Conservation (phyloP, 1,140 invertebrate species). For the Lysiphlebus fabarum region DNA sequence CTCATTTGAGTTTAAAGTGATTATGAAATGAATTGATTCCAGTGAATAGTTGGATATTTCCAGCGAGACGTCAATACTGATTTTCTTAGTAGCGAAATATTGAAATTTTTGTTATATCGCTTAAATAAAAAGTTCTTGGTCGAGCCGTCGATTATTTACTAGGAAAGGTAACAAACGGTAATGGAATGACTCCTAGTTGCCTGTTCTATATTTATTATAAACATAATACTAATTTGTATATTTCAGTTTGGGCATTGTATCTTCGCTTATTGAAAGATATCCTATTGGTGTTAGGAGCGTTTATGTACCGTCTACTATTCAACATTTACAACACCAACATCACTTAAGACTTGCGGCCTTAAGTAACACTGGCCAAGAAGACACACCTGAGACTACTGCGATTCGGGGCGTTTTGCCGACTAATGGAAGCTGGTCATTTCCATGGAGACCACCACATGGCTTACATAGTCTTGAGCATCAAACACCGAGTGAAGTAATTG, state of each 20-base stretch:
- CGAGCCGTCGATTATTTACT: too few relatives aligned
- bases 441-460: constrained; percentile 49
- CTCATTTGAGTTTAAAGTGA: too few relatives aligned
- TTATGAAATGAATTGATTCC: too few relatives aligned
- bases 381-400: constrained; percentile 43
- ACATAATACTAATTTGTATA: too few relatives aligned
- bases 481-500: constrained; percentile 43
- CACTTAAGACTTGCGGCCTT: constrained; percentile 44
- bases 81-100: too few relatives aligned
- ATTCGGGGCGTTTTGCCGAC: constrained; percentile 47
- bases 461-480: constrained; percentile 50
- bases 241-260: constrained; percentile 75
- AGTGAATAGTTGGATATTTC: too few relatives aligned
- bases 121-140: too few relatives aligned
- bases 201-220: too few relatives aligned
- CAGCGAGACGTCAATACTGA: too few relatives aligned
- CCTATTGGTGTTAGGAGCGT: constrained; percentile 57
- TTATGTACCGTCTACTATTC: constrained; percentile 52
- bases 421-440: constrained; percentile 48
- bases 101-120: too few relatives aligned
- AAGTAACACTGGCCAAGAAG: constrained; percentile 46
- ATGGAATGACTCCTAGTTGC: too few relatives aligned
- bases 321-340: constrained; percentile 48
- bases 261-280: constrained; percentile 65
- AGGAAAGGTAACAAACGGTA: too few relatives aligned